Evolutionary conservation across 2,797 vertebrate genomes (phyloP), one percentile per base, ranked within the genome.

Genomic region (Tolypeutes matacus): DNA sequence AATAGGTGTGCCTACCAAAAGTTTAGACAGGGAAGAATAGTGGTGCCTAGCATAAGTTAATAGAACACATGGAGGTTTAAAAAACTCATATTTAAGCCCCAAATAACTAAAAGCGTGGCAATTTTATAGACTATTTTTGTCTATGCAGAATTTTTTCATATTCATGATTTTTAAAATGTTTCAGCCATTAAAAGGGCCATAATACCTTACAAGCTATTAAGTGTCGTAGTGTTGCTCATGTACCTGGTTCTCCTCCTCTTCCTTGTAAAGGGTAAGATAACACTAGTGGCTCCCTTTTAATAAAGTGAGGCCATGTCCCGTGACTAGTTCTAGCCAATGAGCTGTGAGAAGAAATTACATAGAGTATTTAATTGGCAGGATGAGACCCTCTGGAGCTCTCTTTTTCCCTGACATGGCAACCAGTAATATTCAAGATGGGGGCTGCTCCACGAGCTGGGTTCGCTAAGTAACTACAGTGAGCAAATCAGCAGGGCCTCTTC

Each of bases 51-150:
- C 14, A 12, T 21, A 51, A 53, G 15, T 70, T 53, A 34, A 81
- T 21, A 96, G 27, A 73, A 83, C 15, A 51, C 10, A 80, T 4
- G 2, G 72, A 94, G 5, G 31, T 62, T 91, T 13, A 69, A 78
- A 94, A 73, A 77, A 23, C 4, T 46, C 85, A 60, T 1, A 88
- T 65, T 90, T 69, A 82, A 83, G 31, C 8, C 51, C 39, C 23
- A 86, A 91, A 65, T 81, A 31, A 62, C 13, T 67, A 21, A 86
- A 5, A 46, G 7, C 51, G 46, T 69, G 15, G 60, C 0, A 21
- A 69, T 84, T 92, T 90, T 95, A 89, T 7, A 56, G 34, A 53
- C 49, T 10, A 73, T 60, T 91, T 89, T 65, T 86, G 27, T 64
- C 42, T 78, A 49, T 4, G 36, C 10, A 29, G 4, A 13, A 86